Conservation (phyloP, 2,888 invertebrate species). For the Euzetes globulus region DNA sequence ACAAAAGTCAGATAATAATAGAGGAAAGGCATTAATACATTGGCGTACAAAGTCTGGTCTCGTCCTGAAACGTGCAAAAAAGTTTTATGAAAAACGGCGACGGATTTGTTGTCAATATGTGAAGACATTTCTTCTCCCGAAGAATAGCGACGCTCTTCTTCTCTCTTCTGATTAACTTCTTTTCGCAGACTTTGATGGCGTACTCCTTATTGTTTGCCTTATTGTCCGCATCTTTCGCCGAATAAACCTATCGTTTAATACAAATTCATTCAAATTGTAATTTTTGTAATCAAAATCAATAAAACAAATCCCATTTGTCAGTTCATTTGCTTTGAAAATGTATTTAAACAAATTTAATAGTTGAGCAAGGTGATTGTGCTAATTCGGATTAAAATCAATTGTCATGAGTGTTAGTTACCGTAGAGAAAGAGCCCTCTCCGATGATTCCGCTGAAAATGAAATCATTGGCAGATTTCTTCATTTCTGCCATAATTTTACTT, state of each 20-base stretch:
- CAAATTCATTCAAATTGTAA: not conserved
- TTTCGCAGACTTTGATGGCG: conserved; percentile 98
- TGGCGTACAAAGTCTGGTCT: conserved; percentile 51
- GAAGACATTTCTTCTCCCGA: conserved; percentile 87
- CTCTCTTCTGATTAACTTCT: conserved; percentile 82
- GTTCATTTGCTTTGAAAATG: no score
- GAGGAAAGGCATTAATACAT: conserved; percentile 22
- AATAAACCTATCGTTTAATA: conserved; percentile 30
- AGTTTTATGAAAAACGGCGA: conserved; percentile 82
- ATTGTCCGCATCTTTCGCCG: conserved; percentile 78
- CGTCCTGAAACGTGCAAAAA: conserved; percentile 93
- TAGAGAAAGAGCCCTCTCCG: conserved; percentile 95
- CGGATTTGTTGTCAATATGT: conserved; percentile 65
- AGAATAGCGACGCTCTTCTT: conserved; percentile 86
- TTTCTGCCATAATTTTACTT: not conserved
- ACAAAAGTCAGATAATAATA: not conserved
- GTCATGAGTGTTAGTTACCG: no score
- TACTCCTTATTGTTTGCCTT: conserved; percentile 65
- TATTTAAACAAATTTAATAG: no score
- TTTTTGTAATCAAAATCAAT: no score
- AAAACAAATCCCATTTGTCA: no score
- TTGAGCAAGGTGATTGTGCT: conserved; percentile 44
- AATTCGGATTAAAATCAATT: no score
- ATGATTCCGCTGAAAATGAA: conserved; percentile 90
- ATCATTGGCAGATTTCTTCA: conserved; percentile 52